These are phyloP conservation scores for Irena cyanogastra DNA, from an alignment of 2,113 vertebrate species.

Conservation along the genomic window DNA sequence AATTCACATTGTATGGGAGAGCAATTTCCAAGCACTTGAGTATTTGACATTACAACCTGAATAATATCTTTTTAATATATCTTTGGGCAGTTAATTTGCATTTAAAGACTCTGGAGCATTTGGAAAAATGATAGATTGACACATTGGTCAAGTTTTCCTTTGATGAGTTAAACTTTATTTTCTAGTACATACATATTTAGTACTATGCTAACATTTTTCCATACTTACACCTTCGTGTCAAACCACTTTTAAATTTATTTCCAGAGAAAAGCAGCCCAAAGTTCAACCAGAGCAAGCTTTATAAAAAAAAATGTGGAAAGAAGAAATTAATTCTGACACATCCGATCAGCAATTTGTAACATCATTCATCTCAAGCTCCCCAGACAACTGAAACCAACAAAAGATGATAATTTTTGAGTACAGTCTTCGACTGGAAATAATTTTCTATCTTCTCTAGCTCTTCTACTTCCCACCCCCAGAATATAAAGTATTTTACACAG, in stretches of 20 bases:
- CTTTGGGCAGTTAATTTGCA: slow-evolving; percentile 14
- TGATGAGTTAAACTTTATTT: slow-evolving; percentile 19
- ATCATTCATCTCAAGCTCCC: slow-evolving; percentile 64
- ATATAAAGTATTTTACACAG: slow-evolving; percentile 38
- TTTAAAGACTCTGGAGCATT: slow-evolving; percentile 20
- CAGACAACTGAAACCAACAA: slow-evolving; percentile 48
- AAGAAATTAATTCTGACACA: slow-evolving; percentile 69
- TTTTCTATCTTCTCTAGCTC: slow-evolving; percentile 39
- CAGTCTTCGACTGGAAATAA: slow-evolving; percentile 64
- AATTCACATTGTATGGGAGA: not conserved
- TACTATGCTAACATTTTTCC: slow-evolving; percentile 12
- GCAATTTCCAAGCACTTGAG: not conserved
- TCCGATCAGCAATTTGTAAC: slow-evolving; percentile 66
- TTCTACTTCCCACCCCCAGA: not conserved
- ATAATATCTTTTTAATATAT: not conserved
- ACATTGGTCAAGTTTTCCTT: slow-evolving; percentile 1
- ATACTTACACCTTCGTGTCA: slow-evolving; percentile 32
- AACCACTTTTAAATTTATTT: slow-evolving; percentile 51
- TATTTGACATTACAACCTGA: slow-evolving; percentile 30
- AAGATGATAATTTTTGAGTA: slow-evolving; percentile 55
- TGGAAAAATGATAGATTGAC: not conserved
- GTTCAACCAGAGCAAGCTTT: slow-evolving; percentile 46
- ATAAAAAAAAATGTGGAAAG: slow-evolving; percentile 39
- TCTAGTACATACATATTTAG: slow-evolving; percentile 21
- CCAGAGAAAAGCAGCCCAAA: slow-evolving; percentile 46